phyloP scores from a whole-genome alignment of 2,797 vertebrate genomes.

The Paguma larvata region DNA sequence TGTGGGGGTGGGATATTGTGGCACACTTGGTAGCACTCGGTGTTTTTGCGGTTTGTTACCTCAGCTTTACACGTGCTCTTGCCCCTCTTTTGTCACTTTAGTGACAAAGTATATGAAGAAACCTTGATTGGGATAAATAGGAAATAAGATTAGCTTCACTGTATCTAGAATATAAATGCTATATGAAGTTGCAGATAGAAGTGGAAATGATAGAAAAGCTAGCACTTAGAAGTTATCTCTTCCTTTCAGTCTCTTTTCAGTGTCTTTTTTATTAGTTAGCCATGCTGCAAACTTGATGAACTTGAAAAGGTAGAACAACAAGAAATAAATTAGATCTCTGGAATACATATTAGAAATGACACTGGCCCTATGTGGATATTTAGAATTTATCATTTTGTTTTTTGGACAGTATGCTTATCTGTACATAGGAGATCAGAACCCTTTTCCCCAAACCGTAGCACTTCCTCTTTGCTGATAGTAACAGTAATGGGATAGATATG shows the following conservation, averaged over 20 bases:
- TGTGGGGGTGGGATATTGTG: background rate
- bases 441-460: background rate
- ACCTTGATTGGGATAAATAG: slow-evolving; percentile 21
- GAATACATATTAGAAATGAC: background rate
- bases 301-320: background rate
- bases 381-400: slow-evolving; percentile 44
- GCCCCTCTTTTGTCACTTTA: background rate
- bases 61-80: background rate
- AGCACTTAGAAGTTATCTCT: background rate
- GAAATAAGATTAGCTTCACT: background rate
- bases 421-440: background rate
- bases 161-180: background rate
- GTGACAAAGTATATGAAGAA: background rate
- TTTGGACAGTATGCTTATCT: background rate
- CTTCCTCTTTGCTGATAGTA: background rate
- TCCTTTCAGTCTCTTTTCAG: background rate
- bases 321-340: slow-evolving; percentile 43
- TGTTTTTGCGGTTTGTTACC: background rate
- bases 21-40: background rate
- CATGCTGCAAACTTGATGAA: background rate
- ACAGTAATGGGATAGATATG: background rate
- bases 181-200: background rate
- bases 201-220: background rate
- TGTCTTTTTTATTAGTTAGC: background rate
- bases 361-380: background rate